Base-by-base conservation (phyloP, 2,797 vertebrate species). In the Pseudotriccus pelzelni region DNA sequence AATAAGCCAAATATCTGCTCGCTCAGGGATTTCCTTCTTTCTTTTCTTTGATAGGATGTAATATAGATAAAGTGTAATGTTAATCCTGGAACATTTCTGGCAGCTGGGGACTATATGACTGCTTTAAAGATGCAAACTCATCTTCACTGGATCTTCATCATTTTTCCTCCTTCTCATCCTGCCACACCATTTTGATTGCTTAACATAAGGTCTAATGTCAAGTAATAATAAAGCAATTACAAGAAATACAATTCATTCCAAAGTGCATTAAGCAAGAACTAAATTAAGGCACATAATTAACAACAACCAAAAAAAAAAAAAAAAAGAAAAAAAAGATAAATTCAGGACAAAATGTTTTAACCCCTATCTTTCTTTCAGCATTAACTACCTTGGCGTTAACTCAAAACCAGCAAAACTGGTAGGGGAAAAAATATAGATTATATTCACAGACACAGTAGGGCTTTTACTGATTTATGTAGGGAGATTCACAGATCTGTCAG, bases 171-270 rank as follows among this genome's bases (percentile, higher is more conserved):
- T 92, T 92, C 90, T 83, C 80, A 88, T 85, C 68, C 67, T 93
- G 53, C 59, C 69, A 39, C 85, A 87, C 88, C 70, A 56, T 88
- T 95, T 94, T 77, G 73, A 96, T 90, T 96, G 92, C 94, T 96
- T 93, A 97, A 90, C 86, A 82, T 78, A 95, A 97, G 86, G 96
- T 82, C 87, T 95, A 96, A 94, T 87, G 64, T 95, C 96, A 93
- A 85, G 84, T 92, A 97, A 92, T 96, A 96, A 96, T 86, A 95
- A 95, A 96, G 91, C 88, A 95, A 96, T 97, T 95, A 94, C 87
- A 92, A 93, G 93, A 97, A 96, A 97, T 87, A 94, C 87, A 86
- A 94, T 94, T 89, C 73, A 93, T 96, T 95, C 92, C 77, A 36
- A 92, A 97, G 85, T 74, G 66, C 83, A 95, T 95, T 97, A 96